Percentiles rank a stretch among this genome's conserved stretches.
phyloP scores from a whole-genome alignment of 2,113 vertebrate species.

The Perca fluviatilis region DNA sequence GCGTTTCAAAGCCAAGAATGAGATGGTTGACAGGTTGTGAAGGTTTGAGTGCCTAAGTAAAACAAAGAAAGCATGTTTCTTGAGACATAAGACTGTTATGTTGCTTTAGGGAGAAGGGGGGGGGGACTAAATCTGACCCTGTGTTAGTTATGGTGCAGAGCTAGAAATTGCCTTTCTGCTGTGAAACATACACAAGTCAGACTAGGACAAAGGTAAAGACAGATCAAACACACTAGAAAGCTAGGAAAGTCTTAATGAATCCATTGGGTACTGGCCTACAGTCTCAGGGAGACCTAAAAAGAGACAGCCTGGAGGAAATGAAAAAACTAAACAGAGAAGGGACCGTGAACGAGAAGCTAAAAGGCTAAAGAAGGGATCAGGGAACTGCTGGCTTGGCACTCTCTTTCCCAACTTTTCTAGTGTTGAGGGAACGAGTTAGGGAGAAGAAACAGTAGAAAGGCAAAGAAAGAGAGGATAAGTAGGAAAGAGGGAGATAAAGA shows the following conservation, averaged over 20 bases:
- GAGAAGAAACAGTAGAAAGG: constrained; percentile 17
- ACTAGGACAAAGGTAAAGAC: constrained; percentile 50
- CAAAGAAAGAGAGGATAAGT: background rate
- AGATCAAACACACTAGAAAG: constrained; percentile 39
- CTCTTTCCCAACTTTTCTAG: constrained; percentile 43
- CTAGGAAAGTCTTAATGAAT: constrained; percentile 65
- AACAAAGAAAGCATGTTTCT: constrained; percentile 3
- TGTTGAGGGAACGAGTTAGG: constrained; percentile 43
- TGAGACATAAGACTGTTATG: background rate
- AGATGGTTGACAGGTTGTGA: background rate
- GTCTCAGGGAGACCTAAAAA: constrained; percentile 39
- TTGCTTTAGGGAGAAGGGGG: background rate
- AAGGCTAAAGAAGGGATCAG: constrained; percentile 62
- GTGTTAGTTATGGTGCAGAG: background rate
- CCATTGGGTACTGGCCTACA: constrained; percentile 38
- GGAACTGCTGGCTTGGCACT: constrained; percentile 58
- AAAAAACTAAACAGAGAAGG: constrained; percentile 38
- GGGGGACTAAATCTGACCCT: constrained; percentile 10
- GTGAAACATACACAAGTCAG: constrained; percentile 30
- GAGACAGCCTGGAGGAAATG: constrained; percentile 44
- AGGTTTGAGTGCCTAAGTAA: background rate
- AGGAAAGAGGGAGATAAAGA: background rate
- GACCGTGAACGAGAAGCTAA: constrained; percentile 53
- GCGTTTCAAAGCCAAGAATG: background rate
- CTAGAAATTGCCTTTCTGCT: constrained; percentile 27